Evolutionary conservation across 2,797 vertebrate genomes (phyloP).

Genomic region (Notolepis coatsorum): DNA sequence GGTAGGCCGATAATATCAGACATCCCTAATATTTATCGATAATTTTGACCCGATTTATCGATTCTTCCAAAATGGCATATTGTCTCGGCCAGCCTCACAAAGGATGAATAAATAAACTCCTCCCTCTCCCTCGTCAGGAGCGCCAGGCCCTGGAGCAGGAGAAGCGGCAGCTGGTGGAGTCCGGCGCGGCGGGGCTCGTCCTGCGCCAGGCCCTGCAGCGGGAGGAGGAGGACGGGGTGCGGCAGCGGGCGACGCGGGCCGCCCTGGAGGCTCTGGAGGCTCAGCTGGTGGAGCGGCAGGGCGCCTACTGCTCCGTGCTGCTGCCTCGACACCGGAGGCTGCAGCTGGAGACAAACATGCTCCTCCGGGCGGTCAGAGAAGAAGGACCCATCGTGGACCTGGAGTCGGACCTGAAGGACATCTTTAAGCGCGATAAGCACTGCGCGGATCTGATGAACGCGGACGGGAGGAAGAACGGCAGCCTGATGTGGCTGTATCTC

Average conservation of each 20-base stretch:
- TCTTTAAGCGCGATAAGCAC: conserved; percentile 92
- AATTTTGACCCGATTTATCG: no score
- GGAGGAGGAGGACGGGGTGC: conserved; percentile 85
- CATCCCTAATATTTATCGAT: no score
- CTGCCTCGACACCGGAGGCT: conserved; percentile 82
- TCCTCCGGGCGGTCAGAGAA: conserved; percentile 85
- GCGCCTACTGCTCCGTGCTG: conserved; percentile 89
- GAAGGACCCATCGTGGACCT: conserved; percentile 85
- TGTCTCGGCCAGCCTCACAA: no score
- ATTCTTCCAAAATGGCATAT: no score
- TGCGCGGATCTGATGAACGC: conserved; percentile 89
- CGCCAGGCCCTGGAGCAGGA: conserved; percentile 83
- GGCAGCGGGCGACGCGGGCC: conserved; percentile 70
- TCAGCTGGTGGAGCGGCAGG: conserved; percentile 89
- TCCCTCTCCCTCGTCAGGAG: conserved; percentile 68
- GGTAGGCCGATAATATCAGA: no score
- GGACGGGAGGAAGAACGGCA: conserved; percentile 90
- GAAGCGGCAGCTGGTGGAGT: conserved; percentile 76
- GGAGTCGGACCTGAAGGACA: conserved; percentile 88
- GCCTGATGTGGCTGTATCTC: conserved; percentile 97
- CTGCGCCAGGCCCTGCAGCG: conserved; percentile 81
- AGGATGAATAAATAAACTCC: no score
- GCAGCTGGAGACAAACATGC: conserved; percentile 90
- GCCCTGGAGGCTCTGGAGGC: conserved; percentile 88
- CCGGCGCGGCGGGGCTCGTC: conserved; percentile 75